These are phyloP conservation scores for Merluccius polli DNA, from an alignment of 2,797 vertebrate genomes.

Conservation along the genomic window DNA sequence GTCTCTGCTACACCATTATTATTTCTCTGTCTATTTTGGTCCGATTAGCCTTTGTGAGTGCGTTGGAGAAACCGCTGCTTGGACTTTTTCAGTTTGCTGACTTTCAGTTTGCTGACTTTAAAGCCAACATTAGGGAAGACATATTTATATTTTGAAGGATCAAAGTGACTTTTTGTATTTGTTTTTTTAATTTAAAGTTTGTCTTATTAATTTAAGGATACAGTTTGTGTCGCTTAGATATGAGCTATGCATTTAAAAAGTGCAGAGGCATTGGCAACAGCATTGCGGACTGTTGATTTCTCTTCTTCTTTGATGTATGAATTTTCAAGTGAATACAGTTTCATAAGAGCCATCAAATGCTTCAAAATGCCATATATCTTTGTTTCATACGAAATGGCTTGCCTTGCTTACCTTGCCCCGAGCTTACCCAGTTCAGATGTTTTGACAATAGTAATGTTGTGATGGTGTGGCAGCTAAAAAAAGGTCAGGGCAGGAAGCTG, in stretches of 20 bases:
- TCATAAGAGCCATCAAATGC: not conserved
- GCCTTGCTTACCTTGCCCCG: not conserved
- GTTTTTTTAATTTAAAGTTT: not conserved
- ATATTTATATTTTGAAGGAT: not conserved
- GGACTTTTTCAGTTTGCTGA: not conserved
- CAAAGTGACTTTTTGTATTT: not conserved
- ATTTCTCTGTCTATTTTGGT: constrained; percentile 15
- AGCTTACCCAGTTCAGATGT: not conserved
- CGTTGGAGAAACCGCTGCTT: not conserved
- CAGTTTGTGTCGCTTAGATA: not conserved
- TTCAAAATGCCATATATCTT: not conserved
- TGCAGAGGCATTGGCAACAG: too few relatives aligned
- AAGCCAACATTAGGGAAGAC: not conserved
- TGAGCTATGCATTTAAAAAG: not conserved
- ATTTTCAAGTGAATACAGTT: not conserved
- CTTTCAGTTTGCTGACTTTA: not conserved
- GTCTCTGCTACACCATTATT: constrained; percentile 14
- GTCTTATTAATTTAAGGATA: not conserved
- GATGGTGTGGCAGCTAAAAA: constrained; percentile 1
- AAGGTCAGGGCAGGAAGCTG: constrained; percentile 4
- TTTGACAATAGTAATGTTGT: not conserved
- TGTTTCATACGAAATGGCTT: not conserved
- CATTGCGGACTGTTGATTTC: not conserved
- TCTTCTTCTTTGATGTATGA: not conserved
- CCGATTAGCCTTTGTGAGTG: not conserved